Base-by-base conservation (phyloP, 2,888 invertebrate species). In the Acanthosepion pharaonis region DNA sequence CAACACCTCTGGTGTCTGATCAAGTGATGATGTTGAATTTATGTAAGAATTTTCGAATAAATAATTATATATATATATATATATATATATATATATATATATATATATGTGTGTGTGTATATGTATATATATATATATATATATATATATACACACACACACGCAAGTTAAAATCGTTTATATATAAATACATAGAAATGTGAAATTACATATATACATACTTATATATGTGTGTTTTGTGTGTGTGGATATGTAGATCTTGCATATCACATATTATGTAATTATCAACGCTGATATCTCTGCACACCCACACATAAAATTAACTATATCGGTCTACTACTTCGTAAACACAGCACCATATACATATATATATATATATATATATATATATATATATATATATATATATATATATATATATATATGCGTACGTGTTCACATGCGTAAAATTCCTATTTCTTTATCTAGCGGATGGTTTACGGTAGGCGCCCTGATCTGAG, bases 341-440 rank as follows among this genome's bases (percentile, higher is more conserved):
- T 51, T 51, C 51, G 15, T 51, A 15, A 5, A 51, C 1, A 51
- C 51, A 1, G 5, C 51, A 51, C 3, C 15, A 51, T 51, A 33
- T 33, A 1, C 28, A 64, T 28, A 64, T 64, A 64, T 64, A 64
- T 64, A 64, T 64, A 64, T 78, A 78, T 78, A 64, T 64, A 64
- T 78, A 78, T 78, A 78, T 78, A 78, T 78, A 78, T 78, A 78
- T 78, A 78, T 78, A 78, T 78, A 78, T 78, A 78, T 78, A 78
- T 78, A 78, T 78, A 78, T 78, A 78, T 78, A 78, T 78, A 78
- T 78, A 78, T 78, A 78, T 78, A 78, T 78, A 78, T 15, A 78
- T n/a, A n/a, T n/a, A 78, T 78, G 9, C 3, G 78, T 78, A 33
- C n/a, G 78, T 78, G 33, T 78, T 9, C 9, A 33, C 33, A n/a